Conservation (phyloP, 2,888 invertebrate species). For the Hydropsyche betteni region DNA sequence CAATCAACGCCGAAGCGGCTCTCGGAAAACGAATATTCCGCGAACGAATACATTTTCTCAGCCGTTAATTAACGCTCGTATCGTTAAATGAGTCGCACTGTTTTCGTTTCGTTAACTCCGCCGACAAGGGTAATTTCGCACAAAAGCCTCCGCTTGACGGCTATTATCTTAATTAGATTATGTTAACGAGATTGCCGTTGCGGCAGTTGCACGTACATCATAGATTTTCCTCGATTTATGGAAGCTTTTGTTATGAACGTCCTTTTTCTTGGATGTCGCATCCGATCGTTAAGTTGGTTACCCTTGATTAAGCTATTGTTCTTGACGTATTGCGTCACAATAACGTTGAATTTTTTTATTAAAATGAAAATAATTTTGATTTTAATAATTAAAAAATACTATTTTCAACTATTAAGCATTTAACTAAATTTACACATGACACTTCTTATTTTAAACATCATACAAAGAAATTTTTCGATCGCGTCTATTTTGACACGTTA, state of each 20-base stretch:
- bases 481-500: background rate
- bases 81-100: conserved; percentile 23
- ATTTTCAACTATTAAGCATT: too few relatives aligned
- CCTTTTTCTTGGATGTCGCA: background rate
- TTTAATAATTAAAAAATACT: too few relatives aligned
- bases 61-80: background rate
- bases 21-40: background rate
- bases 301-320: too few relatives aligned
- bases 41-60: background rate
- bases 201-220: conserved; percentile 2
- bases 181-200: conserved; percentile 25
- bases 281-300: background rate
- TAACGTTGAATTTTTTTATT: too few relatives aligned
- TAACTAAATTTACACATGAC: too few relatives aligned
- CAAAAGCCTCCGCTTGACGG: conserved; percentile 15
- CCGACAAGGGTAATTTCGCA: conserved; percentile 11
- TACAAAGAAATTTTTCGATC: background rate
- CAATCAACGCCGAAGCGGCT: too few relatives aligned
- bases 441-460: too few relatives aligned
- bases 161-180: conserved; percentile 27
- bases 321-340: too few relatives aligned
- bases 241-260: too few relatives aligned
- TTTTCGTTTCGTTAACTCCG: conserved; percentile 19
- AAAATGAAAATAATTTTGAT: too few relatives aligned
- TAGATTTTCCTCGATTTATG: conserved; percentile 1